These are phyloP conservation scores for Drosophila kurseongensis DNA, from an alignment of 1,140 invertebrate species.

Conservation along the genomic window DNA sequence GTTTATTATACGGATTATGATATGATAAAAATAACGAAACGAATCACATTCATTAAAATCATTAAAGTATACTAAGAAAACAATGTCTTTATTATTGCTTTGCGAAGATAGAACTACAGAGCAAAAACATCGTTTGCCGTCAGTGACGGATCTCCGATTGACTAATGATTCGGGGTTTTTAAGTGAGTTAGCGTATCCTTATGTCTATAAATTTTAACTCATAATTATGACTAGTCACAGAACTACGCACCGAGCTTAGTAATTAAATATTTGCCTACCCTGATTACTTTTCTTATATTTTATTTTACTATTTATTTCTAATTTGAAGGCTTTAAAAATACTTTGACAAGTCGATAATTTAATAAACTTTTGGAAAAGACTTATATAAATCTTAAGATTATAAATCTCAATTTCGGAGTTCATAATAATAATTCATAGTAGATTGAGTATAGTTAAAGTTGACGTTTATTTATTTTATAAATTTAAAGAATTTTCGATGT, in stretches of 20 bases:
- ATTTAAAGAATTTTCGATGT: no score
- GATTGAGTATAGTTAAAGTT: no score
- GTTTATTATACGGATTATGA: constrained; percentile 69
- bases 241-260: neutral
- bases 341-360: neutral
- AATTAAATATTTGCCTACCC: no score
- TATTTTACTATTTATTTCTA: neutral
- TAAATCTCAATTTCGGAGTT: neutral
- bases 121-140: constrained; percentile 7
- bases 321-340: neutral
- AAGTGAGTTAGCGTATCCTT: constrained; percentile 12
- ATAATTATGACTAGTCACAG: neutral
- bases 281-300: neutral
- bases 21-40: constrained; percentile 59
- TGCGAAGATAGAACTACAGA: no score
- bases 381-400: neutral
- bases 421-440: neutral
- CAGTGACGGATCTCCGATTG: constrained; percentile 12
- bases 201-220: constrained; percentile 5
- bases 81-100: neutral
- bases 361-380: neutral
- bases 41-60: constrained; percentile 74
- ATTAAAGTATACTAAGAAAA: constrained; percentile 37
- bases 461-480: no score
- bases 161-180: constrained; percentile 11